phyloP scores from a whole-genome alignment of 2,113 vertebrate genomes.

The Xiphophorus couchianus region DNA sequence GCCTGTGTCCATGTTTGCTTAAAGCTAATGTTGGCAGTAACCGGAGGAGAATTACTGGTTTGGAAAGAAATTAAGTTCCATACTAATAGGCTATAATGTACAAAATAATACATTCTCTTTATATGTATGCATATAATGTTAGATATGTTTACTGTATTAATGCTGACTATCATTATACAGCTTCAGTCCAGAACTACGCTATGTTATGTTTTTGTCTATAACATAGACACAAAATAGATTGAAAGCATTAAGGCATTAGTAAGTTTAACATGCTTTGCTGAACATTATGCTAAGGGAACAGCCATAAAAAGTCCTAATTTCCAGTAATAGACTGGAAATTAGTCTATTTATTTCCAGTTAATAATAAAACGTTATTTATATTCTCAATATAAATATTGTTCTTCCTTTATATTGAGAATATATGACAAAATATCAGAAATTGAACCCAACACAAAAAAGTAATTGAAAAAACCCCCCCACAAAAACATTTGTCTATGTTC shows the following conservation, averaged over 20 bases:
- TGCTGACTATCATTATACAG: background rate
- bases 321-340: background rate
- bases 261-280: background rate
- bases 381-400: background rate
- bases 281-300: background rate
- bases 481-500: too few species aligned
- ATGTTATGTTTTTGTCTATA: too few species aligned
- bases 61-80: background rate
- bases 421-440: background rate
- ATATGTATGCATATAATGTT: background rate
- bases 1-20: background rate
- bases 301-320: background rate
- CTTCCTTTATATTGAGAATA: background rate
- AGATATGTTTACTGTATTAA: background rate
- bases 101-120: background rate
- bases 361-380: too few species aligned
- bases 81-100: background rate
- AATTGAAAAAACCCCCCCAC: background rate
- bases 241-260: background rate
- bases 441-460: background rate
- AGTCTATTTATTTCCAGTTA: too few species aligned
- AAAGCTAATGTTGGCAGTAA: slow-evolving; percentile 9
- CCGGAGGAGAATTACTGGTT: background rate
- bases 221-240: too few species aligned
- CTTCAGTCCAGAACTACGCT: background rate